Evolutionary conservation across 2,888 invertebrate species (phyloP).

Genomic region (Agrotis exclamationis): DNA sequence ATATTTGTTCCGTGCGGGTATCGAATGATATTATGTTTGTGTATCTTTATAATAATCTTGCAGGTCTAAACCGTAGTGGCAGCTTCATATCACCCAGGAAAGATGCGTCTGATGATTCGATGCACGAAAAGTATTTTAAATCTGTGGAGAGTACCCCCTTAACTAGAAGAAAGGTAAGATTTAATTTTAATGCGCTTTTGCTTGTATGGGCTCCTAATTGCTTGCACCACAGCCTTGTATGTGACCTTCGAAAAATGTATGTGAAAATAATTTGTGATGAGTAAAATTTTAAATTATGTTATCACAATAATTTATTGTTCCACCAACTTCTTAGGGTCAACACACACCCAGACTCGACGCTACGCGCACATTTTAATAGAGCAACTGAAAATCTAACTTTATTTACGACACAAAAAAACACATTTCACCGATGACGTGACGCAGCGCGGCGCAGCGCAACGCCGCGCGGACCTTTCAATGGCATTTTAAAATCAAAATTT

Average conservation of each 20-base stretch:
- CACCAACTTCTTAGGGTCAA: neutral
- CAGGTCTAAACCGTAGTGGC: constrained; percentile 89
- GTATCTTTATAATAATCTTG: constrained; percentile 18
- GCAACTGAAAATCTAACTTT: too few species aligned
- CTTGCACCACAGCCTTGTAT: neutral
- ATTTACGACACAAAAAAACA: too few species aligned
- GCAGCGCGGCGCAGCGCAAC: too few species aligned
- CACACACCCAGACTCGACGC: too few species aligned
- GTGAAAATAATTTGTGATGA: neutral
- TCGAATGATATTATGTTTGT: too few species aligned
- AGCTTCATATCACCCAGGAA: constrained; percentile 91
- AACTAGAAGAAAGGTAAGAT: constrained; percentile 89
- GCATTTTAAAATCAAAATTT: too few species aligned
- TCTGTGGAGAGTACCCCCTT: constrained; percentile 94
- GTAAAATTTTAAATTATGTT: neutral
- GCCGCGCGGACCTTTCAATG: too few species aligned
- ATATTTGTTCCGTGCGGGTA: too few species aligned
- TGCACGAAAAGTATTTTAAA: constrained; percentile 95
- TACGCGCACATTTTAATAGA: neutral
- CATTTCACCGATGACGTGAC: too few species aligned
- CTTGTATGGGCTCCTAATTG: constrained; percentile 1
- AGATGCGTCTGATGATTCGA: constrained; percentile 94
- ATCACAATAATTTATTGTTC: neutral
- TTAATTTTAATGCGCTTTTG: neutral
- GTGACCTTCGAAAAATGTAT: neutral